Evolutionary conservation across 2,113 vertebrate genomes (phyloP).

Genomic region (Cyprinodon tularosa): DNA sequence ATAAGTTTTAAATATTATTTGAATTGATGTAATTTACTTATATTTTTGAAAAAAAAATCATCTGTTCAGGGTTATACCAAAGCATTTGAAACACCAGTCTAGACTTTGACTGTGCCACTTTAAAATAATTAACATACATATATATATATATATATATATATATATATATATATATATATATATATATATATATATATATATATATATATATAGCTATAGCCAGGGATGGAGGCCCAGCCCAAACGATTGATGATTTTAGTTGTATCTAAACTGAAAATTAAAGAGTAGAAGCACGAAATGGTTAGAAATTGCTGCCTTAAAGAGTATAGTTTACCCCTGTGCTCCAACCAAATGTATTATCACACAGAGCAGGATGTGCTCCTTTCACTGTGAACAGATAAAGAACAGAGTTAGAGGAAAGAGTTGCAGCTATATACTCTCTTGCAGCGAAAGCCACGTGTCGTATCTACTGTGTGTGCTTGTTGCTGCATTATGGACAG

Average conservation of each 20-base stretch:
- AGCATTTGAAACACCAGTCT: too few relatives aligned
- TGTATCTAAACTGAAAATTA: conserved; percentile 30
- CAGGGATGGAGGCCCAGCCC: too few relatives aligned
- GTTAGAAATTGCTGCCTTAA: conserved; percentile 39
- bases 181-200: too few relatives aligned
- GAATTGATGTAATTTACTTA: too few relatives aligned
- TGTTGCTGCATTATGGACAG: conserved; percentile 4
- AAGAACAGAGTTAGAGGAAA: conserved; percentile 16
- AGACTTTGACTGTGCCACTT: too few relatives aligned
- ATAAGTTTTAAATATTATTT: too few relatives aligned
- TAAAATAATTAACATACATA: too few relatives aligned
- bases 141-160: too few relatives aligned
- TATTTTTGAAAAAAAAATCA: too few relatives aligned
- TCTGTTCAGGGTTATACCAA: too few relatives aligned
- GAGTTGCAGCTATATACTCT: background rate
- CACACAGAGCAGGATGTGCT: conserved; percentile 2
- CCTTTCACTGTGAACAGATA: conserved; percentile 26
- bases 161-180: too few relatives aligned
- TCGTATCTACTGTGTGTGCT: background rate
- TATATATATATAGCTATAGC: too few relatives aligned
- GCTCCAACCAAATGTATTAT: conserved; percentile 49
- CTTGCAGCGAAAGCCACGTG: background rate
- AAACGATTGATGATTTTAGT: background rate
- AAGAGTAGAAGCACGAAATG: conserved; percentile 5
- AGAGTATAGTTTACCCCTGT: conserved; percentile 44